Percentiles rank a stretch among this genome's conserved stretches.
These are phyloP conservation scores for Pandemis heparana DNA, from an alignment of 2,888 invertebrate genomes.

Conservation along the genomic window DNA sequence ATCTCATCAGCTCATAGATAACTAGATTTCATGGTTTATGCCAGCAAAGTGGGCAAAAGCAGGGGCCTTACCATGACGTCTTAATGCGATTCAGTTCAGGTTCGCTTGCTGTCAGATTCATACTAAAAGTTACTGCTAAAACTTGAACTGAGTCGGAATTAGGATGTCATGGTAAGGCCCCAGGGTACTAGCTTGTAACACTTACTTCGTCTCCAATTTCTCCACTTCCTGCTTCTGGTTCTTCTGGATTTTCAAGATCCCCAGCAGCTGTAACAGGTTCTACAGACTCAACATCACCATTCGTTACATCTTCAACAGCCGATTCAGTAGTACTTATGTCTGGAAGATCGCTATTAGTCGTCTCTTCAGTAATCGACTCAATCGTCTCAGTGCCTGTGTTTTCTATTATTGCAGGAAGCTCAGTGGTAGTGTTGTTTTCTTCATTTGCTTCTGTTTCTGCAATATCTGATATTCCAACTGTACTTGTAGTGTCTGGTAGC, in stretches of 20 bases:
- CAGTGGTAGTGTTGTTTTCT: neutral
- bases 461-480: neutral
- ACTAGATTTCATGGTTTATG: too few relatives aligned
- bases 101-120: too few relatives aligned
- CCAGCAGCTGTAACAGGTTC: neutral
- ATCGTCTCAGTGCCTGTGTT: neutral
- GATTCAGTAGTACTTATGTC: neutral
- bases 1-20: too few relatives aligned
- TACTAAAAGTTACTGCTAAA: too few relatives aligned
- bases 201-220: neutral
- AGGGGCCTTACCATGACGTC: too few relatives aligned
- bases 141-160: too few relatives aligned
- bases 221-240: conserved; percentile 10
- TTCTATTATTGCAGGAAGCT: neutral
- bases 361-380: neutral
- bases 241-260: conserved; percentile 8
- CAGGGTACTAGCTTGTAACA: neutral
- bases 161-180: neutral
- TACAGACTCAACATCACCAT: neutral
- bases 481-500: neutral
- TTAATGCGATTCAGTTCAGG: too few relatives aligned
- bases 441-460: too few relatives aligned
- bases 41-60: too few relatives aligned
- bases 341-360: neutral
- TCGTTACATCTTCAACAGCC: neutral